phyloP scores from a whole-genome alignment of 2,797 vertebrate species.

The Okamejei kenojei region DNA sequence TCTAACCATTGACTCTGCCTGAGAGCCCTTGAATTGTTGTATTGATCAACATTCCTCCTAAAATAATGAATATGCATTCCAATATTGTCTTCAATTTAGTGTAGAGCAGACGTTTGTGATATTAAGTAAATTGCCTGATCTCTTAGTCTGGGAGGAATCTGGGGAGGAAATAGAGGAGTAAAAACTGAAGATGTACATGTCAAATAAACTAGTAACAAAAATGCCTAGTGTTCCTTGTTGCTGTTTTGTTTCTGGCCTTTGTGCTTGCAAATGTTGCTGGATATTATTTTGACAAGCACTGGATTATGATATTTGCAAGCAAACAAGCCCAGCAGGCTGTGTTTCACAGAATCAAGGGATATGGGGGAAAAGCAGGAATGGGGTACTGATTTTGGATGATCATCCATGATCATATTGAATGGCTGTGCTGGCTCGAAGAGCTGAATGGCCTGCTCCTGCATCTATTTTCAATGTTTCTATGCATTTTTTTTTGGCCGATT shows the following conservation, averaged over 20 bases:
- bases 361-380: no score
- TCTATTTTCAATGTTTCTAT: no score
- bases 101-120: not conserved
- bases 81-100: not conserved
- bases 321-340: no score
- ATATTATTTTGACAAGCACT: no score
- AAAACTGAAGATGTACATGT: not conserved
- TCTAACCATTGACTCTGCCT: not conserved
- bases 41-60: not conserved
- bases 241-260: no score
- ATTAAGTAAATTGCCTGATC: not conserved
- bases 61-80: not conserved
- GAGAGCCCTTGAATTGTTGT: not conserved
- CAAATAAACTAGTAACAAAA: not conserved
- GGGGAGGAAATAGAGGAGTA: not conserved
- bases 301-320: no score
- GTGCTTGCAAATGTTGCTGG: not conserved
- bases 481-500: no score
- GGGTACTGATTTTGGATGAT: no score
- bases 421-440: no score
- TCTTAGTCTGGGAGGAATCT: not conserved
- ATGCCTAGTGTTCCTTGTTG: not conserved
- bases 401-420: no score
- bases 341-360: no score
- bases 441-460: no score